These are phyloP conservation scores for Xiphorhynchus erythropygius DNA, from an alignment of 2,797 vertebrate genomes.

Conservation along the genomic window DNA sequence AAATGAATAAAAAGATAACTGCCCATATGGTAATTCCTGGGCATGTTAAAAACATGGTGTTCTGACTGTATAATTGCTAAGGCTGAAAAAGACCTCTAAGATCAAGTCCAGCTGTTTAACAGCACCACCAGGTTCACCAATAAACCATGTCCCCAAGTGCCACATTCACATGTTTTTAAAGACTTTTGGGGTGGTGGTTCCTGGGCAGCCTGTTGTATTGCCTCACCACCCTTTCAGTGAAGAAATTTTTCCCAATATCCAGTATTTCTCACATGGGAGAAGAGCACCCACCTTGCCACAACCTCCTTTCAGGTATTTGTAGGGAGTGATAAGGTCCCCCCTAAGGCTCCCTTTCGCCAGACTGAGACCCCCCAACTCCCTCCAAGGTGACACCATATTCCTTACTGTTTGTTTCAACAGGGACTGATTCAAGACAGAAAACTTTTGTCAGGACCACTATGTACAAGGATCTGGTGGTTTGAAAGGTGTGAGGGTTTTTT, in stretches of 20 bases:
- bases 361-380: not conserved
- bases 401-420: not conserved
- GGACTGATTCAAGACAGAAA: not conserved
- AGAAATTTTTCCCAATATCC: not conserved
- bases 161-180: not conserved
- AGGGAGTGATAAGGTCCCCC: too few relatives aligned
- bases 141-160: not conserved
- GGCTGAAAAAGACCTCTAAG: not conserved
- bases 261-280: not conserved
- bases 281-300: not conserved
- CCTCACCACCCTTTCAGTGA: not conserved
- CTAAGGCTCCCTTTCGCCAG: not conserved
- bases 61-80: not conserved
- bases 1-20: not conserved
- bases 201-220: not conserved
- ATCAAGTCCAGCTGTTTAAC: not conserved
- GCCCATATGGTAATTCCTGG: not conserved
- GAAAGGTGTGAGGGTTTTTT: not conserved
- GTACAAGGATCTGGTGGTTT: fast-evolving
- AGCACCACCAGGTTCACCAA: not conserved
- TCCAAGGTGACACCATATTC: not conserved
- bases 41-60: fast-evolving
- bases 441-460: too few relatives aligned
- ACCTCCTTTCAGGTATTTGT: not conserved
- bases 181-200: not conserved